Evolutionary conservation across 1,140 invertebrate genomes (phyloP).

Genomic region (Tetranychus urticae): DNA sequence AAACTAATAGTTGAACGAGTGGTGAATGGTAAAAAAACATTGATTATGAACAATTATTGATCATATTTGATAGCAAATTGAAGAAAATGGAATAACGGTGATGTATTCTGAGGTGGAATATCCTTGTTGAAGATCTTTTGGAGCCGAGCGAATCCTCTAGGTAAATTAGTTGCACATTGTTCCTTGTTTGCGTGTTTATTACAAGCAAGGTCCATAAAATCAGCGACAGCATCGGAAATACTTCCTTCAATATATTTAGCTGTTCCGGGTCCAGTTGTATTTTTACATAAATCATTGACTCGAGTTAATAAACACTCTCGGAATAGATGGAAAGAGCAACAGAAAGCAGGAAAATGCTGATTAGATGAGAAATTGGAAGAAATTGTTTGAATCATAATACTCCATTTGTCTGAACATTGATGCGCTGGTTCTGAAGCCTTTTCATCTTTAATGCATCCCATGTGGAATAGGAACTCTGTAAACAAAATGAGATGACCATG

Average conservation of each 20-base stretch:
- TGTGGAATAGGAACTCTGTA: slow-evolving; percentile 1
- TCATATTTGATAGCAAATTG: not conserved
- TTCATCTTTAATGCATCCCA: not conserved
- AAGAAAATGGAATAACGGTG: not conserved
- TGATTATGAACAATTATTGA: not conserved
- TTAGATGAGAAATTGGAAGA: not conserved
- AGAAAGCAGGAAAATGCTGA: not conserved
- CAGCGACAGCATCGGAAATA: not conserved
- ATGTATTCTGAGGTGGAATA: not conserved
- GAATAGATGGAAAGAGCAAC: slow-evolving; percentile 1
- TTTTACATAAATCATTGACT: not conserved
- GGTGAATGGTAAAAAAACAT: no score
- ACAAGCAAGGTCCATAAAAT: not conserved
- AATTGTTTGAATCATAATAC: not conserved
- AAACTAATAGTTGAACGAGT: no score
- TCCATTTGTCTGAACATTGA: not conserved
- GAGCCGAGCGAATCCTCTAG: not conserved
- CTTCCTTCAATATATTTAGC: not conserved
- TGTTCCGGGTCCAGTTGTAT: not conserved
- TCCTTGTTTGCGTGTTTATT: not conserved
- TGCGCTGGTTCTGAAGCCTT: not conserved
- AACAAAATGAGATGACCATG: no score
- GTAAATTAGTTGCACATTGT: not conserved
- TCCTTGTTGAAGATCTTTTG: not conserved
- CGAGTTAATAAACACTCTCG: not conserved